Evolutionary conservation across 2,797 vertebrate species (phyloP), one percentile per base, ranked within the genome.

Genomic region (Arctocebus calabarensis): DNA sequence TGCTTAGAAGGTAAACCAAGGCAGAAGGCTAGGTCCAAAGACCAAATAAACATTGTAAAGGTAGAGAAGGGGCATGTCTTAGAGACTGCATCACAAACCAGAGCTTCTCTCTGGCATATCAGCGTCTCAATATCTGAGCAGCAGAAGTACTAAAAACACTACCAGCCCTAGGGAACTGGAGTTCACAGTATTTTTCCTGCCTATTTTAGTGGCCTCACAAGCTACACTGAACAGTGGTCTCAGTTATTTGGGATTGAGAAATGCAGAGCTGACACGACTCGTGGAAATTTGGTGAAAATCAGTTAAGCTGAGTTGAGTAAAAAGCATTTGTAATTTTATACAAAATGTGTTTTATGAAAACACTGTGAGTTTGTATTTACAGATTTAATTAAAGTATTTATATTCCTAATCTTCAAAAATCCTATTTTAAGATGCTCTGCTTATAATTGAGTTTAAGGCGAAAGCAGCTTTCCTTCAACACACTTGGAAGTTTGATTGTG

Each of bases 381-480:
- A 86, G 57, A 89, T 82, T 91, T 88, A 84, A 92, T 84, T 91
- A 62, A 83, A 91, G 43, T 32, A 16, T 10, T 29, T 74, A 43
- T 74, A 40, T 59, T 23, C 29, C 68, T 32, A 11, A 73, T 77
- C 43, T 84, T 92, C 70, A 43, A 85, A 89, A 96, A 74, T 23
- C 17, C 89, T 20, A 4, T 86, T 86, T 20, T 79, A n/a, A 91
- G 91, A 84, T 32, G 32, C 17, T 88, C n/a, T 59, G 8, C 23
- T 88, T 90, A 70, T 19, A 95, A 68, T 48, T 92, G n/a, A 19
- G 11, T 78, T 94, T 79, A 32, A 75, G 45, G 64, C 43, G 77
- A 94, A 90, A 82, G 25, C 16, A 94, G 27, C 82, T 90, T 90
- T n/a, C n/a, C 27, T 66, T 90, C 25, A 86, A 59, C 14, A 71